Evolutionary conservation across 2,888 invertebrate species (phyloP).

Genomic region (Tribolium freemani): DNA sequence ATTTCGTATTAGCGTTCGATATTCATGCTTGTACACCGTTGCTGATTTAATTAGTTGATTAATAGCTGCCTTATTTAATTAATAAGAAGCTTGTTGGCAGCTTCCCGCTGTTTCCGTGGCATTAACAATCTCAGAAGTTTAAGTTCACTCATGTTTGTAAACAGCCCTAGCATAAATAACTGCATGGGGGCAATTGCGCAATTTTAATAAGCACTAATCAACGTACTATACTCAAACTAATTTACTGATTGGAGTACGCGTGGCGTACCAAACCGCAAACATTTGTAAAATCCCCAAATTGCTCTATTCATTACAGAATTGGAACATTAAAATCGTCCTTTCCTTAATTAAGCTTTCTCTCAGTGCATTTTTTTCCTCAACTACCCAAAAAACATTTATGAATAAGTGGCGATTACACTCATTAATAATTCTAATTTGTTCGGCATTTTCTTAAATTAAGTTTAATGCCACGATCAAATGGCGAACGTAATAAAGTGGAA

Average conservation of each 20-base stretch:
- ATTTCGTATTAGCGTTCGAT: conserved; percentile 30
- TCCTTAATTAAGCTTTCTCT: too few relatives aligned
- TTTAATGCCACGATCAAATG: neutral
- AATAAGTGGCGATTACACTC: neutral
- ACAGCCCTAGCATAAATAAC: conserved; percentile 17
- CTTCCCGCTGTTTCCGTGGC: conserved; percentile 13
- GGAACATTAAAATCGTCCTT: neutral
- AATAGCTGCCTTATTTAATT: conserved; percentile 35
- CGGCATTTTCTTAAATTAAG: neutral
- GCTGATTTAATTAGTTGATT: conserved; percentile 39
- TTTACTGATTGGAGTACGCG: neutral
- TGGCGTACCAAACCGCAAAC: neutral
- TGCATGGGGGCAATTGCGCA: conserved; percentile 14
- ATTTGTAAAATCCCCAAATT: neutral
- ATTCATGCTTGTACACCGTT: conserved; percentile 23
- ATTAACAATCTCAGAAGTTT: conserved; percentile 10
- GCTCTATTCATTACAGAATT: neutral
- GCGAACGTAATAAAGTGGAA: neutral
- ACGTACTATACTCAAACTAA: neutral
- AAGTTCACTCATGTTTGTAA: conserved; percentile 28
- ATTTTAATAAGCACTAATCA: conserved; percentile 14
- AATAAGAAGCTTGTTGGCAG: conserved; percentile 25
- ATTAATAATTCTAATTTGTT: neutral
- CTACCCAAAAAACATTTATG: neutral
- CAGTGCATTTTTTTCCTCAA: too few relatives aligned